Base-by-base conservation (phyloP, 1,140 invertebrate genomes). In the Dermatophagoides farinae region DNA sequence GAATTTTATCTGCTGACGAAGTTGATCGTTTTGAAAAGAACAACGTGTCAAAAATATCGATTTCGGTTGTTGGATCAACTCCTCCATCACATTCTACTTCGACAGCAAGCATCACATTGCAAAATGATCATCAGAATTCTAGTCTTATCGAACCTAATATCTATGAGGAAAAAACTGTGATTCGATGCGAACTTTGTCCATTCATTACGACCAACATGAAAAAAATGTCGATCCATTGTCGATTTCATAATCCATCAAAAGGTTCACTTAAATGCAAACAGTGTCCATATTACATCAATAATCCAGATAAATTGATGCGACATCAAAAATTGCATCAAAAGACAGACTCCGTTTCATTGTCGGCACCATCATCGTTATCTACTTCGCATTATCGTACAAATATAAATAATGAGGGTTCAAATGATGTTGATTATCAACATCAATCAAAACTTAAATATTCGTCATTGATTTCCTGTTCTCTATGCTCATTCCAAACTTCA, bases 401-500 rank as follows among this genome's bases (percentile, higher is more conserved):
- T 31, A 31, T 31, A 8, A 37, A 6, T 23, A n/a, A 57, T 20
- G 38, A 60, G 53, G 37, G 59, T 53, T 12, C 63, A 66, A 57
- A 44, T 50, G 40, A 44, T 46, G 23, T 18, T 10, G 23, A 18
- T 10, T 11, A 49, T 49, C n/a, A 60, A 16, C 14, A 18, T 9
- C 14, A 51, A 51, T 12, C 51, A 25, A 53, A 14, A 53, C 20
- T 53, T 53, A 22, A 22, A n/a, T 20, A 40, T 12, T 16, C 12
- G 2, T 37, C 39, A 16, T 41, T 41, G 40, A 47, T 47, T 23
- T 31, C 57, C 11, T 55, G 53, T 70, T 77, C 77, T 0, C 72
- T 81, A 60, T 90, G 86, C 71, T 80, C 81, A 62, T 90, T 87
- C 67, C 86, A 84, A 68, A 85, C 86, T 0, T 83, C 80, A 37